phyloP scores from a whole-genome alignment of 2,888 invertebrate genomes.

The Drosophila gaucha region DNA sequence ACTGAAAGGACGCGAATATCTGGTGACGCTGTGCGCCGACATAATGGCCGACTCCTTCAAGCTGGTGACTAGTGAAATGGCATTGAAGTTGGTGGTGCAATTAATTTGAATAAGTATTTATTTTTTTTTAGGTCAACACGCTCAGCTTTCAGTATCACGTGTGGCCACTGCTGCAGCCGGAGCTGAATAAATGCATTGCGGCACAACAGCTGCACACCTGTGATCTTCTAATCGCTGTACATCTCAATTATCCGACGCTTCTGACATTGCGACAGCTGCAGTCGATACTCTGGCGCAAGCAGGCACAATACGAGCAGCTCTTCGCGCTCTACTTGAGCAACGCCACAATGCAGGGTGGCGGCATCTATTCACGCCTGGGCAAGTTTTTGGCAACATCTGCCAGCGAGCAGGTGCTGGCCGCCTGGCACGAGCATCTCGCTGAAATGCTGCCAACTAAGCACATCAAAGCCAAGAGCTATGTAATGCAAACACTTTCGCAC shows the following conservation, averaged over 20 bases:
- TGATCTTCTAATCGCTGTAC: constrained; percentile 49
- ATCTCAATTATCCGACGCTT: constrained; percentile 31
- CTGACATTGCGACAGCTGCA: constrained; percentile 29
- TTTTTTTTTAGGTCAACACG: constrained; percentile 12
- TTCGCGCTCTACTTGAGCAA: constrained; percentile 47
- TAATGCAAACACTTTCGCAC: constrained; percentile 25
- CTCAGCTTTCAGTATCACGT: constrained; percentile 25
- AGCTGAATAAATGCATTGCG: constrained; percentile 37
- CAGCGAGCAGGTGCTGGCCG: background rate
- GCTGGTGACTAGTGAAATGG: too few relatives aligned
- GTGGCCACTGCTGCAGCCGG: constrained; percentile 46
- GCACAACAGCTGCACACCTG: constrained; percentile 20
- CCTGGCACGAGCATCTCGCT: constrained; percentile 38
- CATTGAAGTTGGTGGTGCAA: background rate
- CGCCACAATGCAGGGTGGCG: constrained; percentile 15
- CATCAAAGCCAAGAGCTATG: constrained; percentile 27
- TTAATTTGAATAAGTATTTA: background rate
- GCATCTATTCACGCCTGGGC: constrained; percentile 31
- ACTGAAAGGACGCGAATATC: constrained; percentile 57
- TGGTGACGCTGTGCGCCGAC: constrained; percentile 36
- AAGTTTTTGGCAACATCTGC: constrained; percentile 31
- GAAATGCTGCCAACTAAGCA: constrained; percentile 31
- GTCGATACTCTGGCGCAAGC: constrained; percentile 41
- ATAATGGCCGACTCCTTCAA: constrained; percentile 42
- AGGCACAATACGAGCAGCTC: constrained; percentile 36